Percentiles rank a stretch among this genome's conserved stretches.
These are phyloP conservation scores for Lutjanus erythropterus DNA, from an alignment of 2,113 vertebrate genomes.

Conservation along the genomic window DNA sequence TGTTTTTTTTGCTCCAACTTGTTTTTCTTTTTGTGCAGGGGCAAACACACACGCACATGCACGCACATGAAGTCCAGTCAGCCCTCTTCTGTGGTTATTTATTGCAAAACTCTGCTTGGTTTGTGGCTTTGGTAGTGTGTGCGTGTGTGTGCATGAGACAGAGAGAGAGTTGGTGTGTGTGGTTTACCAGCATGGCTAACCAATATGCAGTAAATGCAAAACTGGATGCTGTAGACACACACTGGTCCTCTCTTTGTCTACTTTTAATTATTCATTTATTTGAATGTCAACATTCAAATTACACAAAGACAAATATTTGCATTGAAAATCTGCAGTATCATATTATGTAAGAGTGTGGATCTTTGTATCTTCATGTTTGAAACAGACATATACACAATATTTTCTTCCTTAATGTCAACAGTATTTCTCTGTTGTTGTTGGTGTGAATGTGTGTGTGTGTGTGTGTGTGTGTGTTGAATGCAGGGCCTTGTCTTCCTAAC, in stretches of 20 bases:
- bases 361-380: background rate
- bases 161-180: constrained; percentile 24
- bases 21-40: constrained; percentile 3
- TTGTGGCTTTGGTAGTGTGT: constrained; percentile 41
- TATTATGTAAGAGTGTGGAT: background rate
- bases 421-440: constrained; percentile 1
- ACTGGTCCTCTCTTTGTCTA: background rate
- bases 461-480: constrained; percentile 35
- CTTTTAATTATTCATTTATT: background rate
- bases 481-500: constrained; percentile 50
- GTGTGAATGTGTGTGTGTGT: constrained; percentile 14
- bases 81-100: constrained; percentile 50
- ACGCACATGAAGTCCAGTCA: constrained; percentile 11
- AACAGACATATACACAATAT: no score
- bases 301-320: constrained; percentile 1
- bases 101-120: constrained; percentile 33
- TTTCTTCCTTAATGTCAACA: background rate
- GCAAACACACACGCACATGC: constrained; percentile 3
- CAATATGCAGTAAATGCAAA: constrained; percentile 28
- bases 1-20: constrained; percentile 2
- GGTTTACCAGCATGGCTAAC: constrained; percentile 44
- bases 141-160: background rate
- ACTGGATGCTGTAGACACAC: background rate
- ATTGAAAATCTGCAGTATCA: background rate
- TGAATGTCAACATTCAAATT: constrained; percentile 4